A percentile compares a stretch with the other conserved stretches of the same genome.
These are phyloP conservation scores for Prolemur simus DNA, from an alignment of 2,113 vertebrate genomes.

Conservation along the genomic window DNA sequence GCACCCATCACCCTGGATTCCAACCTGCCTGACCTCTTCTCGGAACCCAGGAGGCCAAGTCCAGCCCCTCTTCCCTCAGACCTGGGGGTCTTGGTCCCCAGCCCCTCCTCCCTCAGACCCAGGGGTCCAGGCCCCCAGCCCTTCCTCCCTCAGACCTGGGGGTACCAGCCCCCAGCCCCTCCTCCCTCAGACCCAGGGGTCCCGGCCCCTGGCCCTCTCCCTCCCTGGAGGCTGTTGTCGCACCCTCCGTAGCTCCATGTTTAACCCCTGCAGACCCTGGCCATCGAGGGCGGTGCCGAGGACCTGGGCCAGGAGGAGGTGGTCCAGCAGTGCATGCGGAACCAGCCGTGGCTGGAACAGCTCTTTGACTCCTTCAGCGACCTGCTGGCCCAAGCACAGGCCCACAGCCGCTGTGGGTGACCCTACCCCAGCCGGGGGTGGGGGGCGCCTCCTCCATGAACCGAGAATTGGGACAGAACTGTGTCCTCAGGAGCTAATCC, in stretches of 20 bases:
- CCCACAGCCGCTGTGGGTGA: constrained; percentile 83
- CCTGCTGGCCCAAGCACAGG: constrained; percentile 87
- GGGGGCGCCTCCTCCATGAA: neutral
- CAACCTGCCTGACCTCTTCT: accelerated
- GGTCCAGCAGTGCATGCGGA: constrained; percentile 95
- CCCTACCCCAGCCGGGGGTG: neutral
- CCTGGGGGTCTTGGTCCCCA: accelerated
- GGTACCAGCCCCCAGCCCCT: neutral
- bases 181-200: neutral
- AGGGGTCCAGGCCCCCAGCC: neutral
- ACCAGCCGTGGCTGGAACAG: constrained; percentile 92
- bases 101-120: neutral
- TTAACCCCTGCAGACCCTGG: constrained; percentile 86
- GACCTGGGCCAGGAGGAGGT: constrained; percentile 95
- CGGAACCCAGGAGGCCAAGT: accelerated
- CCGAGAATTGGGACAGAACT: constrained; percentile 52
- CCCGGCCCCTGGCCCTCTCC: neutral
- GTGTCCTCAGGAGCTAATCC: constrained; percentile 57
- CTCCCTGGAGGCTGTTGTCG: neutral
- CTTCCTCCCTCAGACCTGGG: no score
- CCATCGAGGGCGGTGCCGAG: constrained; percentile 90
- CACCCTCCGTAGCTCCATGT: neutral
- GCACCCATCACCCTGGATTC: accelerated
- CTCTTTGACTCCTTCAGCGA: constrained; percentile 93
- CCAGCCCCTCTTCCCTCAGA: neutral